A percentile compares a stretch with the other conserved stretches of the same genome.
Evolutionary conservation across 2,113 vertebrate species (phyloP).

Genomic region (Kryptolebias marmoratus): DNA sequence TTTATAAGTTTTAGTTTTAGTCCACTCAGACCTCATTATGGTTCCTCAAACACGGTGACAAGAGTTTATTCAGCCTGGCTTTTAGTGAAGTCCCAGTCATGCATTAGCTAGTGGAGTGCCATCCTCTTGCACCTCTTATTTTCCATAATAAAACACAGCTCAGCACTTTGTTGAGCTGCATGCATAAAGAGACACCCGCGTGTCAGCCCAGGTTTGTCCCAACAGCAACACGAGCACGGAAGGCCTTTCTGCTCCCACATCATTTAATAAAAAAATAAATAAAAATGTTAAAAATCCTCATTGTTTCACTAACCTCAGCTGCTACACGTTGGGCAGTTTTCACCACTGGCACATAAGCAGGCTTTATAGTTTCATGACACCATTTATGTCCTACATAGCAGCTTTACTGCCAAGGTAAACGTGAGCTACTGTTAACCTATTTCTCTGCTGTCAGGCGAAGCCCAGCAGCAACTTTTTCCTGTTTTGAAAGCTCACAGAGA

Average conservation of each 20-base stretch:
- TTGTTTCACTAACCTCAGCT: slow-evolving; percentile 35
- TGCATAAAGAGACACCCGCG: slow-evolving; percentile 52
- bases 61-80: slow-evolving; percentile 48
- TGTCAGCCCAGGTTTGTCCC: slow-evolving; percentile 56
- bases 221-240: slow-evolving; percentile 18
- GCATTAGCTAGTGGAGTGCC: slow-evolving; percentile 60
- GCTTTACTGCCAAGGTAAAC: slow-evolving; percentile 33
- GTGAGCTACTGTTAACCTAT: slow-evolving; percentile 52
- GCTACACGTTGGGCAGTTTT: slow-evolving; percentile 23
- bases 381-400: slow-evolving; percentile 43
- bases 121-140: slow-evolving; percentile 60
- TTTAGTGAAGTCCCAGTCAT: slow-evolving; percentile 56
- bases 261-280: slow-evolving; percentile 34
- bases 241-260: slow-evolving; percentile 15
- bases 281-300: not conserved
- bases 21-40: slow-evolving; percentile 68
- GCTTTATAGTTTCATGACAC: slow-evolving; percentile 22
- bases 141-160: slow-evolving; percentile 75
- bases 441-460: slow-evolving; percentile 46
- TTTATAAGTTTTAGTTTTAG: slow-evolving; percentile 58
- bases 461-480: slow-evolving; percentile 39
- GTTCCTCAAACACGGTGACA: slow-evolving; percentile 60
- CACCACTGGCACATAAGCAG: slow-evolving; percentile 10
- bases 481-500: slow-evolving; percentile 26
- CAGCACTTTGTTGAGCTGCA: slow-evolving; percentile 65